These are phyloP conservation scores for Acleris emargana DNA, from an alignment of 2,888 invertebrate species.

Conservation along the genomic window DNA sequence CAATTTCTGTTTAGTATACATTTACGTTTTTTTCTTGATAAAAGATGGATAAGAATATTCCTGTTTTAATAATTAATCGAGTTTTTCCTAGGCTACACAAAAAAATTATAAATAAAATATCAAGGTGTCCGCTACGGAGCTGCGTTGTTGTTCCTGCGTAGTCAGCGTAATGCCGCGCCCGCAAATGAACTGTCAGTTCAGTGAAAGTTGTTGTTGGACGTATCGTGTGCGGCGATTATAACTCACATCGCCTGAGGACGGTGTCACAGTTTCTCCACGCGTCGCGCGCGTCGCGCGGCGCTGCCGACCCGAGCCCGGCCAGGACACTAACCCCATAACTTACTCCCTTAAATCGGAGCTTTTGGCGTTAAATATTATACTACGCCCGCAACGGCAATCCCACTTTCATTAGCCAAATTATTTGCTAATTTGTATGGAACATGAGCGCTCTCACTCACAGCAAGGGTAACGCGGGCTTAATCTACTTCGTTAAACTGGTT, in stretches of 20 bases:
- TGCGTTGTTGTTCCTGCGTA: slow-evolving; percentile 13
- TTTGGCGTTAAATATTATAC: slow-evolving; percentile 49
- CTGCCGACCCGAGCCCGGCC: slow-evolving; percentile 46
- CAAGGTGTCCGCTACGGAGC: slow-evolving; percentile 3
- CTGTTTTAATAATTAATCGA: neutral
- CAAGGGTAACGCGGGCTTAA: slow-evolving; percentile 60
- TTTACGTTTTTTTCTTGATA: too few relatives aligned
- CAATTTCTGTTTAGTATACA: too few relatives aligned
- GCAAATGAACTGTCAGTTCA: slow-evolving; percentile 49
- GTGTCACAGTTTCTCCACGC: slow-evolving; percentile 53
- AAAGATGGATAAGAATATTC: neutral
- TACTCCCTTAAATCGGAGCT: slow-evolving; percentile 39
- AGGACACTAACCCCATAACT: slow-evolving; percentile 52
- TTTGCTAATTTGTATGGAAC: slow-evolving; percentile 73
- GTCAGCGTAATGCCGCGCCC: slow-evolving; percentile 39
- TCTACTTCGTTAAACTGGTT: slow-evolving; percentile 67
- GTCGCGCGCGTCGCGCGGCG: slow-evolving; percentile 41
- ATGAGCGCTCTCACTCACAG: slow-evolving; percentile 57
- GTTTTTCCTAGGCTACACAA: neutral
- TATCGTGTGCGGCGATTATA: slow-evolving; percentile 56
- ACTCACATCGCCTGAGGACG: slow-evolving; percentile 60
- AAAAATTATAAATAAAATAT: slow-evolving; percentile 1
- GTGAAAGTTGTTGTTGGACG: slow-evolving; percentile 53
- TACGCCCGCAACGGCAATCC: slow-evolving; percentile 51
- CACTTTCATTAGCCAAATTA: slow-evolving; percentile 73